phyloP scores from a whole-genome alignment of 2,113 vertebrate genomes.

The Dipodomys spectabilis region DNA sequence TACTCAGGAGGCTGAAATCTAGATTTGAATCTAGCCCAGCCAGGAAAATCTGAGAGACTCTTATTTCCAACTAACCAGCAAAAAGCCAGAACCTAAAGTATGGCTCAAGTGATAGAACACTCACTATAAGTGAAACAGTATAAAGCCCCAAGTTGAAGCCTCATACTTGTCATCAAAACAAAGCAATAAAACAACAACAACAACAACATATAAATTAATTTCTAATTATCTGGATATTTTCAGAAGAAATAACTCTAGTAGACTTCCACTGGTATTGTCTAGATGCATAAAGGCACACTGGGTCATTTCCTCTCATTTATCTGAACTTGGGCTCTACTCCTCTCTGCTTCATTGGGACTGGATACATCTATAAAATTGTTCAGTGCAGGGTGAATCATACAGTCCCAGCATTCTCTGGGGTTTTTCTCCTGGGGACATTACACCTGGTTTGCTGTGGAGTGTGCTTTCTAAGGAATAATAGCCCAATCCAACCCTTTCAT shows the following conservation, averaged over 20 bases:
- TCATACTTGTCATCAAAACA: too few relatives aligned
- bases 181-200: too few relatives aligned
- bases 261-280: not conserved
- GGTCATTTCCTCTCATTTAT: not conserved
- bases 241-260: conserved; percentile 1
- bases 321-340: not conserved
- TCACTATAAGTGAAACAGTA: too few relatives aligned
- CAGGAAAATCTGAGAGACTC: too few relatives aligned
- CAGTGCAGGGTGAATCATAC: not conserved
- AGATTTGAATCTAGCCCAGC: too few relatives aligned
- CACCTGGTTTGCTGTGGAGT: not conserved
- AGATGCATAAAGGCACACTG: not conserved
- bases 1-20: too few relatives aligned
- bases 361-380: not conserved
- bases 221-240: conserved; percentile 10
- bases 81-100: not conserved
- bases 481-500: not conserved
- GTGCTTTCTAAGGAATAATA: conserved; percentile 12
- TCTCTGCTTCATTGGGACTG: not conserved
- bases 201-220: too few relatives aligned
- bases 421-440: not conserved
- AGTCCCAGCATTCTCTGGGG: not conserved
- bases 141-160: too few relatives aligned
- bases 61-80: too few relatives aligned
- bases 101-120: too few relatives aligned